Conservation (phyloP, 2,888 invertebrate species). For the Perizoma affinitatum region DNA sequence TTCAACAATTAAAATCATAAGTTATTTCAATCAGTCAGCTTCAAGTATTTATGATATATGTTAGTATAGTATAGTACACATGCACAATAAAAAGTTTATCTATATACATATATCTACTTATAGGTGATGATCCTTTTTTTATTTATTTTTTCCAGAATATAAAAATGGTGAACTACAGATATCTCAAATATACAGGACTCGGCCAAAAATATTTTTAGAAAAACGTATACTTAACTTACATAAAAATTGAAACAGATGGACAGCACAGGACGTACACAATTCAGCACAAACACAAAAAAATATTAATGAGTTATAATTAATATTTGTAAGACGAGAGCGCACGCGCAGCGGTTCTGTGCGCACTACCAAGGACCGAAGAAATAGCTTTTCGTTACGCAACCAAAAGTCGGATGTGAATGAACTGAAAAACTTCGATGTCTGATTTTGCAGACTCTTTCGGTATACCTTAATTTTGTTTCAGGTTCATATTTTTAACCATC, state of each 20-base stretch:
- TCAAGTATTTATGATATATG: too few species aligned
- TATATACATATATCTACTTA: too few species aligned
- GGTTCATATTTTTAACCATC: too few species aligned
- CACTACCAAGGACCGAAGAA: slow-evolving; percentile 40
- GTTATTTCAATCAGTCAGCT: too few species aligned
- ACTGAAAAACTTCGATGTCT: slow-evolving; percentile 37
- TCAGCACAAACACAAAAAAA: slow-evolving; percentile 15
- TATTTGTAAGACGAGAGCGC: slow-evolving; percentile 22
- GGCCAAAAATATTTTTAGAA: not conserved
- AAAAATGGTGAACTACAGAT: too few species aligned
- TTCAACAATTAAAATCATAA: too few species aligned
- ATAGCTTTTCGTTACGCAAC: slow-evolving; percentile 42
- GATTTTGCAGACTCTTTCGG: not conserved
- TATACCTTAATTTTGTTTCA: too few species aligned
- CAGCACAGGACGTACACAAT: slow-evolving; percentile 11
- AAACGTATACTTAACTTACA: slow-evolving; percentile 15
- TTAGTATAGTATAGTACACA: too few species aligned
- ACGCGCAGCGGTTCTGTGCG: slow-evolving; percentile 23
- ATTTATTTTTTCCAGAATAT: too few species aligned
- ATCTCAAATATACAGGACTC: too few species aligned
- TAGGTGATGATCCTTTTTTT: too few species aligned
- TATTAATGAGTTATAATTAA: slow-evolving; percentile 10
- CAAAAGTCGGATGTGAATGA: slow-evolving; percentile 41
- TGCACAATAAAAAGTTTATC: too few species aligned
- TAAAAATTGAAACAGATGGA: slow-evolving; percentile 5